Evolutionary conservation across 2,113 vertebrate species (phyloP).

Genomic region (Thamnophis sirtalis): DNA sequence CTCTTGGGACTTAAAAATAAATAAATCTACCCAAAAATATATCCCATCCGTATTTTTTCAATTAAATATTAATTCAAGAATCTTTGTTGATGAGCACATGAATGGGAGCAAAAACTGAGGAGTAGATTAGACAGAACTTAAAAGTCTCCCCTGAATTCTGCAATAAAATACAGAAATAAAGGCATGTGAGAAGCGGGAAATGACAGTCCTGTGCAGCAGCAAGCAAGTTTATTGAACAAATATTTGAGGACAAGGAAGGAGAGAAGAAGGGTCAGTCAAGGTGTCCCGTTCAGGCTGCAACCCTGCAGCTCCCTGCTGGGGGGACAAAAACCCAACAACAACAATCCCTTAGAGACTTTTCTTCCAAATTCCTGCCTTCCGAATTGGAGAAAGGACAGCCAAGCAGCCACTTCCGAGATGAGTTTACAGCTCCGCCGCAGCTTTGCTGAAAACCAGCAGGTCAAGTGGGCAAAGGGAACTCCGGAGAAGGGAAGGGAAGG

Average conservation of each 20-base stretch:
- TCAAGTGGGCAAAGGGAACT: neutral
- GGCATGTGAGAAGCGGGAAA: neutral
- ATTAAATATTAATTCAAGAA: neutral
- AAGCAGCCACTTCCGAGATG: neutral
- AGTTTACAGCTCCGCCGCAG: neutral
- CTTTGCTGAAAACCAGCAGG: neutral
- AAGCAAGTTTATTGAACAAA: neutral
- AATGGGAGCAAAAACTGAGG: neutral
- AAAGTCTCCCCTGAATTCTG: slow-evolving; percentile 8
- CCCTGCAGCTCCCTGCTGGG: fast-evolving
- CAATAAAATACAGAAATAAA: neutral
- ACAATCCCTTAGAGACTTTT: neutral
- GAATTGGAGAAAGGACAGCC: neutral
- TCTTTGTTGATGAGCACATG: neutral
- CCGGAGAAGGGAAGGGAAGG: neutral
- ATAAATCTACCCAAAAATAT: neutral
- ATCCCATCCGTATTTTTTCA: neutral
- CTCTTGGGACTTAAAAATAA: neutral
- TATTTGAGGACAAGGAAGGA: neutral
- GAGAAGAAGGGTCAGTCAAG: neutral
- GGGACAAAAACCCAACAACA: too few species aligned
- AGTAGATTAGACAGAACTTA: neutral
- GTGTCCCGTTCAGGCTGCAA: neutral
- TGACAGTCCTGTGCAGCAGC: neutral
- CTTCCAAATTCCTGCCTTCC: neutral